Conservation (phyloP, 1,140 invertebrate genomes). For the Pogonomyrmex californicus region DNA sequence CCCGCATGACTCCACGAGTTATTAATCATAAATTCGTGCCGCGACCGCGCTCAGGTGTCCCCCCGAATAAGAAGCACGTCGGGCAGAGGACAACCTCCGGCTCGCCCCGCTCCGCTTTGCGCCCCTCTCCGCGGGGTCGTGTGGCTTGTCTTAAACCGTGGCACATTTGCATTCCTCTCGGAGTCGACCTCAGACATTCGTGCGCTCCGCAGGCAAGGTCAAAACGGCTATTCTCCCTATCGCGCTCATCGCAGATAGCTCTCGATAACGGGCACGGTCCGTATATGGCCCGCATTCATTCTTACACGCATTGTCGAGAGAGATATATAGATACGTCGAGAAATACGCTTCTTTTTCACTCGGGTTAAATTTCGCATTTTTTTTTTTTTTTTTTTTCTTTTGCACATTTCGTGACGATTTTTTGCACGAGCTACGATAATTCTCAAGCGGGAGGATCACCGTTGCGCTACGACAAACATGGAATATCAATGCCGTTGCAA, state of each 20-base stretch:
- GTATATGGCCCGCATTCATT: neutral
- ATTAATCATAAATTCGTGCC: conserved; percentile 73
- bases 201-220: conserved; percentile 56
- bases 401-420: neutral
- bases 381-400: conserved; percentile 11
- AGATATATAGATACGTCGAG: conserved; percentile 17
- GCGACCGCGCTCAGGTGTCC: conserved; percentile 36
- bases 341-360: neutral
- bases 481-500: neutral
- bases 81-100: conserved; percentile 47
- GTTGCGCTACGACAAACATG: neutral
- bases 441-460: neutral
- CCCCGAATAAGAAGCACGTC: conserved; percentile 65
- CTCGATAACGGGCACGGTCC: conserved; percentile 29
- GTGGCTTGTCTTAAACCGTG: conserved; percentile 70
- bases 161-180: conserved; percentile 70
- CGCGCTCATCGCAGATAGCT: conserved; percentile 49
- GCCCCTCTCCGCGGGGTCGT: conserved; percentile 44
- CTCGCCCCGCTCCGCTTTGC: neutral
- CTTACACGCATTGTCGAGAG: conserved; percentile 21
- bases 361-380: neutral
- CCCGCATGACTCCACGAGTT: conserved; percentile 57
- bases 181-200: conserved; percentile 53
- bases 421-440: neutral
- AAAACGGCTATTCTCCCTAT: conserved; percentile 46